Evolutionary conservation across 92 coral and sea anemone genomes (phyloP), one percentile per base, ranked within the genome.

Genomic region (Porites divaricata): DNA sequence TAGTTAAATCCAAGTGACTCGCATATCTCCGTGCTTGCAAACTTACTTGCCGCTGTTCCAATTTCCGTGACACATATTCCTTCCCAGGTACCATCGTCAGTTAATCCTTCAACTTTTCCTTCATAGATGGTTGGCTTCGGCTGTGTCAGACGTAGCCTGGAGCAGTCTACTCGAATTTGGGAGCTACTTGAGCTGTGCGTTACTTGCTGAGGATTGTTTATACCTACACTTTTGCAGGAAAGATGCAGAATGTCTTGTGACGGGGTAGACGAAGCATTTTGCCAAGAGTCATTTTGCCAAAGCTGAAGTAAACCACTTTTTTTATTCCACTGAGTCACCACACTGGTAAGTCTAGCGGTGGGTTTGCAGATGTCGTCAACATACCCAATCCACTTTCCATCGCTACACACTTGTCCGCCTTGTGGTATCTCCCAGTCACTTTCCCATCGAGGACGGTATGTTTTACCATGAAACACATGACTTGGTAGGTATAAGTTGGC

Each of bases 61-160:
- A 2, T 41, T 21, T 24, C 62, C 2, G 76, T 17, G 23, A 74
- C 48, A 70, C 90, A 87, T 4, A 81, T 35, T n/a, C 74, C 79
- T 23, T 80, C 63, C 81, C 86, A 87, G 10, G 45, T 35, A 35
- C 25, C 22, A 0, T 63, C 67, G 35, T 85, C 15, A 26, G 25
- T 67, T 14, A 85, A 49, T 12, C 51, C 74, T 76, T 85, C 83
- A 51, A 85, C 68, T 51, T 41, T 67, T 26, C 88, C 88, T 53
- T 85, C 88, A 50, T 63, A 84, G 14, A 16, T 19, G 17, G 88
- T 84, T 25, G 81, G 69, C 23, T 64, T 75, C 15, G 71, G 57
- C 10, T 75, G 35, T 0, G 75, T 71, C 23, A 84, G 67, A 16
- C 88, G 88, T 13, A 84, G 62, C 48, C 25, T 75, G 9, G 83